Evolutionary conservation across 2,797 vertebrate genomes (phyloP).

Genomic region (Poecilia wingei): DNA sequence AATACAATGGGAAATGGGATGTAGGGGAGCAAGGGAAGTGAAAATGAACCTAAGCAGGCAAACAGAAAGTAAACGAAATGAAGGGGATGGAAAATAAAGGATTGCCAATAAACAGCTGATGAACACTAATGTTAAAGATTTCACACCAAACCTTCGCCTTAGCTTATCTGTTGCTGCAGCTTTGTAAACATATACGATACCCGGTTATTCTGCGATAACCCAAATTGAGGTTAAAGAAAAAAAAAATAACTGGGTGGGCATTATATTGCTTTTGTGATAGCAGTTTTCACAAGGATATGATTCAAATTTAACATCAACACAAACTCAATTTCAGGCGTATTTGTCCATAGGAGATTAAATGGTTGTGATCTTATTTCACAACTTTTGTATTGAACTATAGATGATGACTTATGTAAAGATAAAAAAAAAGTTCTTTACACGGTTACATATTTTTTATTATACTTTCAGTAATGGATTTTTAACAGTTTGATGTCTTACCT

Average conservation of each 20-base stretch:
- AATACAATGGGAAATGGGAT: conserved; percentile 58
- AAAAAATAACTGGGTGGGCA: neutral
- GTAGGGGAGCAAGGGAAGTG: conserved; percentile 39
- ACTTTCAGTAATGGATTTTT: neutral
- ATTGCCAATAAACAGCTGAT: conserved; percentile 27
- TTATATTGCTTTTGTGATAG: neutral
- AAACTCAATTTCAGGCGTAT: neutral
- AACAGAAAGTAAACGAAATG: conserved; percentile 26
- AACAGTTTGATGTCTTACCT: neutral
- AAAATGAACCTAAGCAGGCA: conserved; percentile 43
- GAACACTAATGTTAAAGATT: conserved; percentile 24
- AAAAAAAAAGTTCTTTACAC: neutral
- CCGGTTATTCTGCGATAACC: conserved; percentile 12
- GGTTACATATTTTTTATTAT: neutral
- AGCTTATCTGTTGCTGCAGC: neutral
- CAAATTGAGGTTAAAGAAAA: neutral
- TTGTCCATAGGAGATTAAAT: neutral
- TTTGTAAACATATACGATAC: neutral
- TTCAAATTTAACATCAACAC: neutral
- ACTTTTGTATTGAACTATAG: neutral
- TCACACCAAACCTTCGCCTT: neutral
- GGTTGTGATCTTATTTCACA: neutral
- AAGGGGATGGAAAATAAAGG: neutral
- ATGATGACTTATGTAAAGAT: neutral
- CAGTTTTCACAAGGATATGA: neutral